These are phyloP conservation scores for Dipodomys merriami DNA, from an alignment of 2,113 vertebrate genomes.

Conservation along the genomic window DNA sequence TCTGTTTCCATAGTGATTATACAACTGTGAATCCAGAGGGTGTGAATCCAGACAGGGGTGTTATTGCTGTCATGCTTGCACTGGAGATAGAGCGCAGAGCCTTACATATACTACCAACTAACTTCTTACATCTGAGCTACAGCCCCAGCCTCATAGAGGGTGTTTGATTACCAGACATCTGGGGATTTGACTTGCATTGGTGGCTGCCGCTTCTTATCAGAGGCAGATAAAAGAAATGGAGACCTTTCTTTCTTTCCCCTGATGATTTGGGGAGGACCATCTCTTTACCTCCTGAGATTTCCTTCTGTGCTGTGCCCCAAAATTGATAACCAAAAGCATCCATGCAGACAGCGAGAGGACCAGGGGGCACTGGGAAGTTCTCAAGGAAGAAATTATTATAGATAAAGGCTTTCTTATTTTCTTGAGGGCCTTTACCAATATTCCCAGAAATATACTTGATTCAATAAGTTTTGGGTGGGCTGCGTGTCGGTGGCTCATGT, in stretches of 20 bases:
- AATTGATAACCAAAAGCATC: neutral
- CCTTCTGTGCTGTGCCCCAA: neutral
- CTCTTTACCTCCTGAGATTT: neutral
- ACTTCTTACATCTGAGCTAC: neutral
- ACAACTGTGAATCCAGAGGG: neutral
- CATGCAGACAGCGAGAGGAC: neutral
- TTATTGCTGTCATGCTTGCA: neutral
- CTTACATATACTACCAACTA: neutral
- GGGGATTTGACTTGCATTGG: slow-evolving; percentile 6
- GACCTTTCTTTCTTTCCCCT: neutral
- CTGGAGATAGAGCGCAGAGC: neutral
- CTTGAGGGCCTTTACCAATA: too few species aligned
- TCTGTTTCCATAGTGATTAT: neutral
- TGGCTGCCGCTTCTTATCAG: neutral
- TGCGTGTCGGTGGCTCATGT: too few species aligned
- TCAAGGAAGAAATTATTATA: neutral
- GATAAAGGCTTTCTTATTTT: too few species aligned
- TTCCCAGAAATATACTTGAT: too few species aligned
- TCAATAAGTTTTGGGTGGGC: too few species aligned
- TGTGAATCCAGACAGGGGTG: neutral
- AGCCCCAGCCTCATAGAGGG: neutral
- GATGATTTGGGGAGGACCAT: neutral
- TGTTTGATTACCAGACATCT: neutral
- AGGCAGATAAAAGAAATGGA: neutral
- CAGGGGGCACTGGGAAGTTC: neutral